Base-by-base conservation (phyloP, 2,888 invertebrate species). In the Morpho achilles region DNA sequence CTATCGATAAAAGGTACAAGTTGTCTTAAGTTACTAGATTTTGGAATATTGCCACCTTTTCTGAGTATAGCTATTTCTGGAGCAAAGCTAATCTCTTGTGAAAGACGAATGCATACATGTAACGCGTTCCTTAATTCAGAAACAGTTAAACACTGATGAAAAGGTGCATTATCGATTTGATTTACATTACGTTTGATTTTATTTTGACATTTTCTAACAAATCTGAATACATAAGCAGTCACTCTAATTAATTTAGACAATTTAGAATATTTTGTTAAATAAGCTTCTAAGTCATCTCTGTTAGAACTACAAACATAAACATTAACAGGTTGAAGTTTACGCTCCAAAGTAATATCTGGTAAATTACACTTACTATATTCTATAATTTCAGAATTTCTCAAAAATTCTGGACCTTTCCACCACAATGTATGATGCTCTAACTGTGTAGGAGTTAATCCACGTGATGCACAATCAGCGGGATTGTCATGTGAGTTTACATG, bases 381-480 rank as follows among this genome's bases (percentile, higher is more conserved):
- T 3, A 56, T 51, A 6, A n/a, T 47, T n/a, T n/a, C n/a, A n/a
- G n/a, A n/a, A n/a, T n/a, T 42, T 45, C 16, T 16, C 16, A 69
- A 47, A 56, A 57, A 65, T 7, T 16, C 8, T n/a, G 69, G 68
- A n/a, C 67, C 69, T n/a, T 46, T 7, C 7, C 23, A 23, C 68
- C 69, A 69, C 32, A 67, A 48, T 7, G 50, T 39, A 7, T 47
- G 9, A 5, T 56, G 7, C 7, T 40, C 8, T 7, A 64, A 55
- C 7, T 61, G 61, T 7, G 9, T 4, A 8, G 67, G 7, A 9
- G 6, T 9, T 6, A 45, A n/a, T 4, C 72, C 70, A 16, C 73
- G 58, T 9, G 74, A 71, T 1, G 72, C 71, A 43, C 59, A 63
- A 58, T 75, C 73, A 0, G 71, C 72, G 2, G 72, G 71, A 53